Conservation (phyloP, 2,888 invertebrate species). For the Portevinia maculata region DNA sequence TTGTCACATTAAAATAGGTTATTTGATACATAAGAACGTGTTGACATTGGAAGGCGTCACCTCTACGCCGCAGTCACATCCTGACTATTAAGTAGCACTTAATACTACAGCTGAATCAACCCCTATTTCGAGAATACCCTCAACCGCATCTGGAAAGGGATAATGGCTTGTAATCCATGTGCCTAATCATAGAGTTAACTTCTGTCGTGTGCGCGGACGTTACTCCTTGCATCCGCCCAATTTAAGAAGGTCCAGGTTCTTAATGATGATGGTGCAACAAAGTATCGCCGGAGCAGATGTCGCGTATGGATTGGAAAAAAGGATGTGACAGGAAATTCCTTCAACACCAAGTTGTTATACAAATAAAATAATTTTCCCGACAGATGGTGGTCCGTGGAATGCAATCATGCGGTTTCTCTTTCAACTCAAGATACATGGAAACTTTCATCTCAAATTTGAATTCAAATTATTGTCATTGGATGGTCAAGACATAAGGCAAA, state of each 20-base stretch:
- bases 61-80: constrained; percentile 2
- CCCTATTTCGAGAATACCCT: constrained; percentile 36
- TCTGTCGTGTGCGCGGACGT: constrained; percentile 54
- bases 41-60: constrained; percentile 19
- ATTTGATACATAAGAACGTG: constrained; percentile 35
- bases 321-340: constrained; percentile 51
- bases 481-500: not conserved
- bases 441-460: not conserved
- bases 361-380: constrained; percentile 35
- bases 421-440: not conserved
- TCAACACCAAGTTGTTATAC: constrained; percentile 38
- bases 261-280: constrained; percentile 27
- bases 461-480: constrained; percentile 7
- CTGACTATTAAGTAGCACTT: constrained; percentile 36
- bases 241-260: constrained; percentile 34
- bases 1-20: not conserved
- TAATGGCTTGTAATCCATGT: constrained; percentile 64
- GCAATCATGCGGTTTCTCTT: constrained; percentile 29
- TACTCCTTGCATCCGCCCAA: constrained; percentile 22
- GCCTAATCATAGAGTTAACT: constrained; percentile 64
- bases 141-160: constrained; percentile 28
- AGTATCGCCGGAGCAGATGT: constrained; percentile 47
- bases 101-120: constrained; percentile 47
- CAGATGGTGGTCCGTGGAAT: constrained; percentile 48
- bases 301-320: constrained; percentile 36